phyloP scores from a whole-genome alignment of 2,888 invertebrate genomes.

The Chymomyza caudatula region DNA sequence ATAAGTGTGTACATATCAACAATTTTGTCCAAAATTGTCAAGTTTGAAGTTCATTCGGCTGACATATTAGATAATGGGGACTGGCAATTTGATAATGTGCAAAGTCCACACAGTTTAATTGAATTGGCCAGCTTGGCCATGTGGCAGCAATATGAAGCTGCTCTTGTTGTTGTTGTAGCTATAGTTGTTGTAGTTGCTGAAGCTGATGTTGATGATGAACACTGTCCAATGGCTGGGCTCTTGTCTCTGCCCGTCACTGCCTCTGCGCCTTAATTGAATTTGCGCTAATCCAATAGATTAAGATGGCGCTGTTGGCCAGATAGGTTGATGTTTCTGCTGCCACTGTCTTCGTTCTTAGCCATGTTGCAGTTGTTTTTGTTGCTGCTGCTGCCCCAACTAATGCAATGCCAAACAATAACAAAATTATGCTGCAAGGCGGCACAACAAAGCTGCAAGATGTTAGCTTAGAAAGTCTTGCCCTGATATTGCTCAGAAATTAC shows the following conservation, averaged over 20 bases:
- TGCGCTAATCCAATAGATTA: slow-evolving; percentile 24
- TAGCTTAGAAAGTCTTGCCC: too few species aligned
- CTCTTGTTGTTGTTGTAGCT: not conserved
- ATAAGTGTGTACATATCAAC: not conserved
- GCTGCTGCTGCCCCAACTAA: not conserved
- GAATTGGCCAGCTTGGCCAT: slow-evolving; percentile 38
- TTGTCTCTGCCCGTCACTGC: not conserved
- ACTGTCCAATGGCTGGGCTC: not conserved
- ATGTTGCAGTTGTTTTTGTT: not conserved
- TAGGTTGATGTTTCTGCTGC: not conserved
- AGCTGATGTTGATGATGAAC: not conserved
- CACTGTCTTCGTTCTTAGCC: not conserved
- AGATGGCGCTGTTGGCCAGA: not conserved
- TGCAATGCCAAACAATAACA: slow-evolving; percentile 59
- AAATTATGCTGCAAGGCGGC: slow-evolving; percentile 51
- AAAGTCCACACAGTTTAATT: slow-evolving; percentile 55
- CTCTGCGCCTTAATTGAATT: slow-evolving; percentile 11
- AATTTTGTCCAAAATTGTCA: not conserved
- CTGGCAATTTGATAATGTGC: slow-evolving; percentile 48
- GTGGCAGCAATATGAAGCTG: not conserved
- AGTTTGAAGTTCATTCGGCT: not conserved
- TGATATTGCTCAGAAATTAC: slow-evolving; percentile 26
- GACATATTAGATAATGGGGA: not conserved
- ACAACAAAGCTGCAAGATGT: too few species aligned
- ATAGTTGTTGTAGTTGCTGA: not conserved